Conservation (phyloP, 2,888 invertebrate genomes). For the Pammene fasciana region DNA sequence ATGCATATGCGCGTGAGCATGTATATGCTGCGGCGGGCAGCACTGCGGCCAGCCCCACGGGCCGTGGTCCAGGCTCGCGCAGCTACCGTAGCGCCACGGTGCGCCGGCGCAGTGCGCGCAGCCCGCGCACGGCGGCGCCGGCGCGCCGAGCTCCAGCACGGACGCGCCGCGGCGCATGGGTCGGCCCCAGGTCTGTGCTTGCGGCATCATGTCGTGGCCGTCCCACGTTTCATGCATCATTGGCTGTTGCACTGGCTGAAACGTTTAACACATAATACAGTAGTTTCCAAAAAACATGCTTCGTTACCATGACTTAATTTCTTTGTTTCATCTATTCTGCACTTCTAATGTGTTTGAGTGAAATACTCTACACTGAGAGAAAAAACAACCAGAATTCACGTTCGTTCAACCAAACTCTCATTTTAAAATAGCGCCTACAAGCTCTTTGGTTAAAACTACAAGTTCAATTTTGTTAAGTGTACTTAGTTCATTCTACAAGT, state of each 20-base stretch:
- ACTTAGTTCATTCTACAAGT: too few relatives aligned
- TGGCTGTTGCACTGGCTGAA: constrained; percentile 44
- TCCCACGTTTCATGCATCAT: constrained; percentile 65
- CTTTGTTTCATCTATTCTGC: too few relatives aligned
- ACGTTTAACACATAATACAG: background rate
- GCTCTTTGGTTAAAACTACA: too few relatives aligned
- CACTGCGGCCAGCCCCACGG: constrained; percentile 53
- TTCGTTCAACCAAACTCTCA: too few relatives aligned
- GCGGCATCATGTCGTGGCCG: constrained; percentile 52
- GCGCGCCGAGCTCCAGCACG: constrained; percentile 68
- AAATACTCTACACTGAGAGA: too few relatives aligned
- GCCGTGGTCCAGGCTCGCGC: constrained; percentile 70
- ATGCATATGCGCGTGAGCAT: constrained; percentile 58
- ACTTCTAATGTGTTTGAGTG: too few relatives aligned
- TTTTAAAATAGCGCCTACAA: too few relatives aligned
- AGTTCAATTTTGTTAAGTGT: too few relatives aligned
- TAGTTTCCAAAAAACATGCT: too few relatives aligned
- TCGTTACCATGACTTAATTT: too few relatives aligned
- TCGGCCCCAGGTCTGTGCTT: constrained; percentile 63
- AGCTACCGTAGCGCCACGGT: constrained; percentile 77
- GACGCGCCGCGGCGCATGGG: constrained; percentile 74
- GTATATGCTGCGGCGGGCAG: constrained; percentile 52
- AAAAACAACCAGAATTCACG: too few relatives aligned
- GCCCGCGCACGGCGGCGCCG: constrained; percentile 47
- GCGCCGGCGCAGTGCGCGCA: constrained; percentile 55